phyloP scores from a whole-genome alignment of 1,140 invertebrate species.

The Eriocheir sinensis region DNA sequence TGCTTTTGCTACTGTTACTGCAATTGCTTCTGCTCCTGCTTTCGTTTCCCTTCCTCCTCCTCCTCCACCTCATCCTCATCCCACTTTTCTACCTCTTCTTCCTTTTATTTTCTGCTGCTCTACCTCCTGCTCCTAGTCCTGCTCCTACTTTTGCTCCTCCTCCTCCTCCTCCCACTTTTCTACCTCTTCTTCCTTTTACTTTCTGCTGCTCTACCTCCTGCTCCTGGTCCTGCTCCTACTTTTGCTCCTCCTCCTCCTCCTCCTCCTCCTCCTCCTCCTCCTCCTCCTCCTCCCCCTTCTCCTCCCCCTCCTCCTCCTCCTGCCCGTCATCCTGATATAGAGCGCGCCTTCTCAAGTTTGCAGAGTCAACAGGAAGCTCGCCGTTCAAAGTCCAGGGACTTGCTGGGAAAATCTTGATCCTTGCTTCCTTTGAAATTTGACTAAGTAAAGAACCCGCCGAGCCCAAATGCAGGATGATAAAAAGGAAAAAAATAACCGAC shows the following conservation, averaged over 20 bases:
- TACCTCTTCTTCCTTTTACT: not conserved
- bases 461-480: not conserved
- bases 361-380: not conserved
- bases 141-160: no score
- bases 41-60: no score
- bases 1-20: no score
- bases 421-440: slow-evolving; percentile 9
- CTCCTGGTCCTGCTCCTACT: no score
- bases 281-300: no score
- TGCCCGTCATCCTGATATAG: not conserved
- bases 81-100: not conserved
- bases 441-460: not conserved
- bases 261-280: no score
- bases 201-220: no score
- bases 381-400: not conserved
- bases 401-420: not conserved
- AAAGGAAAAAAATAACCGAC: no score
- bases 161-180: not conserved
- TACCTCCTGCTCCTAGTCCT: no score
- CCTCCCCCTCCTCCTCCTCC: not conserved
- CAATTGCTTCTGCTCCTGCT: no score
- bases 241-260: no score
- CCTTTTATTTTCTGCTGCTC: not conserved
- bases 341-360: not conserved
- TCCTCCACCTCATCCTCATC: no score